Base-by-base conservation (phyloP, 2,113 vertebrate genomes). In the Papio anubis region DNA sequence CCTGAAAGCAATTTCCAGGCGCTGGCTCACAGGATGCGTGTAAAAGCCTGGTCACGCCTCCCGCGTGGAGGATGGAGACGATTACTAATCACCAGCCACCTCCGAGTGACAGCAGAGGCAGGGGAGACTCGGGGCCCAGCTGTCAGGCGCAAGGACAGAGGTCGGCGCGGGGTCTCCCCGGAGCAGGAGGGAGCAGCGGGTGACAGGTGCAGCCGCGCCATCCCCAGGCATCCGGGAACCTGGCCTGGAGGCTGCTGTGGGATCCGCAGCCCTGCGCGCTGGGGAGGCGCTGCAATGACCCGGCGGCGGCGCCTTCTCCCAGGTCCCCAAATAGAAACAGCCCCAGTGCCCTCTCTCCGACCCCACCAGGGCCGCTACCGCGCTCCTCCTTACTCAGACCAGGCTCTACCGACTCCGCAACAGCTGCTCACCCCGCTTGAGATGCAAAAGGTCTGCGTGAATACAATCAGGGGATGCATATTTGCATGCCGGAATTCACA, bases 401-500 rank as follows among this genome's bases (percentile, higher is more conserved):
- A 25, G 61, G 30, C 21, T 89, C 40, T 20, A 43, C n/a, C 70
- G 88, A 89, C 68, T 35, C 80, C 20, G 5, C 5, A 38, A 50
- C 90, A 96, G 92, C 95, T 95, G 95, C 55, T 96, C 59, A 12
- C 23, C 12, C 43, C 90, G 27, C 70, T 27, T 70, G 75, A 94
- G 88, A 57, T 11, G 76, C n/a, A 61, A 82, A 88, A 94, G 14
- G 82, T 87, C 87, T 84, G 43, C 21, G n/a, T 18, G 82, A 43
- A 61, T 18, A 87, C 55, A 76, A 52, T 61, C 35, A 93, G n/a
- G 21, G 40, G 27, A 18, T n/a, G 57, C 21, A 2, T n/a, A 81
- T 92, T 82, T 95, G 75, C 94, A n/a, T 12, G 30, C 20, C 21
- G 48, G 43, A 75, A 88, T 78, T 91, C 79, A 93, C 48, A 70